Conservation (phyloP, 2,113 vertebrate genomes). For the Ursus arctos region DNA sequence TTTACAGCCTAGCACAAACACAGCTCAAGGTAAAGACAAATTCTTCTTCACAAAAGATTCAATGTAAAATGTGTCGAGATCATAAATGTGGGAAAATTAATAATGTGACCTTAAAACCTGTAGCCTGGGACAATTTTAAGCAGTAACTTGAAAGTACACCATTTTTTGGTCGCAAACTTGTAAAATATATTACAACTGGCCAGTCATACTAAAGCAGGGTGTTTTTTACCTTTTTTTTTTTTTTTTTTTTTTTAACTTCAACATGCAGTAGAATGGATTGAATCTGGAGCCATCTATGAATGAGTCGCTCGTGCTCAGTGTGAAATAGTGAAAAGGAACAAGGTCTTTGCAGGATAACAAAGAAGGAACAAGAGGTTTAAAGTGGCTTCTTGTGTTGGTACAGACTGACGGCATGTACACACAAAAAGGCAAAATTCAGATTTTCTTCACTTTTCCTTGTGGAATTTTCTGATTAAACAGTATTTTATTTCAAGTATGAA, state of each 20-base stretch:
- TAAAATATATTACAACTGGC: background rate
- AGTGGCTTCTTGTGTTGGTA: background rate
- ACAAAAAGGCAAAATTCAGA: background rate
- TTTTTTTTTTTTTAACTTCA: background rate
- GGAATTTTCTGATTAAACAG: background rate
- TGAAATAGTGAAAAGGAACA: background rate
- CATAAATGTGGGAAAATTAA: conserved; percentile 60
- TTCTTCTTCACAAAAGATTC: conserved; percentile 59
- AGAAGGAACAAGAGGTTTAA: background rate
- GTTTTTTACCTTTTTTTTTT: background rate
- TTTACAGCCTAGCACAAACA: conserved; percentile 86
- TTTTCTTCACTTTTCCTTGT: background rate
- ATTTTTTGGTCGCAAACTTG: background rate
- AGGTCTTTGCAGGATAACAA: background rate
- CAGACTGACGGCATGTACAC: background rate
- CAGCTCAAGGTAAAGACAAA: conserved; percentile 44
- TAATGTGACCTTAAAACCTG: conserved; percentile 1
- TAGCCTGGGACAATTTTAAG: conserved; percentile 38
- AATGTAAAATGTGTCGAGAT: conserved; percentile 33
- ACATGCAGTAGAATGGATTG: conserved; percentile 7
- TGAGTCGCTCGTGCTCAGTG: background rate
- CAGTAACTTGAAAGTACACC: background rate
- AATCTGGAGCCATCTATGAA: background rate
- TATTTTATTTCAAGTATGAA: background rate
- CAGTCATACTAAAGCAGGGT: background rate